Evolutionary conservation across 1,140 invertebrate genomes (phyloP), one percentile per base, ranked within the genome.

Genomic region (Zaprionus lachaisei): DNA sequence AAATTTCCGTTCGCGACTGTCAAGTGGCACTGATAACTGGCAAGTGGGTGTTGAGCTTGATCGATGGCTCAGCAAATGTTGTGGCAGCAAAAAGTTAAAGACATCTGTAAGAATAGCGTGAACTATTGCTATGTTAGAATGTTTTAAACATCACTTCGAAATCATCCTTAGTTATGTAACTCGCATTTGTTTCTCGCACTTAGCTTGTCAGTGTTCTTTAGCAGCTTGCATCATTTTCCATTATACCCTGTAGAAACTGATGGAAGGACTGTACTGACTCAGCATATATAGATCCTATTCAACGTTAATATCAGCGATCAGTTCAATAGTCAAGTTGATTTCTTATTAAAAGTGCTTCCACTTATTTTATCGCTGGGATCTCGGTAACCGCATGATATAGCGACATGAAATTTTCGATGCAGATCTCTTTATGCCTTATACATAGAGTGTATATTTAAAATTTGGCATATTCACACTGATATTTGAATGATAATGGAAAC

Each of bases 1-100:
- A 72, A 83, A 89, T 83, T 89, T 89, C 80, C 83, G 79, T 55
- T 65, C 20, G 24, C 67, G 56, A 65, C 62, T 64, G 76, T 82
- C 79, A 71, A 76, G 68, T 64, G 37, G 63, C 37, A 38, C 28
- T 66, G 63, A 54, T 34, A 66, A 67, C 41, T 74, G 57, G 57
- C 38, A 41, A 41, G 11, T 56, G 51, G 38, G 5, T 41, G 31
- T 28, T 17, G 12, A 5, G 17, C 38, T 41, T 37, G 41, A 66
- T 68, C 34, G 37, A 61, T 68, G 47, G 26, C n/a, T 9, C n/a
- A 47, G 3, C n/a, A 2, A 47, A n/a, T 51, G 47, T 20, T 24
- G 20, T 5, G 47, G 24, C 20, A 12, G 47, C 20, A n/a, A 17
- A 47, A 17, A 47, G 15, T 41, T 41, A 15, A 47, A 47, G 41